Evolutionary conservation across 1,140 invertebrate genomes (phyloP).

Genomic region (Drosophila nikananu): DNA sequence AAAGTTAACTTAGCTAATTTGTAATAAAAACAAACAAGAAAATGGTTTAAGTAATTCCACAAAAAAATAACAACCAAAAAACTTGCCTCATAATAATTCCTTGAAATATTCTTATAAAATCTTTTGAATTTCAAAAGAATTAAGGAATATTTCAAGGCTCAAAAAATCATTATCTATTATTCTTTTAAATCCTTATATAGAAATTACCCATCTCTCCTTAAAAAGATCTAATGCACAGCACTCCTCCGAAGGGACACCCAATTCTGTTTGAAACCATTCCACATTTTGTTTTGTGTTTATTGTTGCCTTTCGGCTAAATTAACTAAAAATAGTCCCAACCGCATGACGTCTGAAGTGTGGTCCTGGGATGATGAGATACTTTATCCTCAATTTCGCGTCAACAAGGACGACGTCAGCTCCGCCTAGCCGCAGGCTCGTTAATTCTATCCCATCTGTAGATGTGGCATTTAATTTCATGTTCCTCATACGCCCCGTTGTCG

Average conservation of each 20-base stretch:
- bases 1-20: too few relatives aligned
- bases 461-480: conserved; percentile 57
- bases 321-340: conserved; percentile 67
- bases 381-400: conserved; percentile 3
- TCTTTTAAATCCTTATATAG: neutral
- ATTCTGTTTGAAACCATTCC: conserved; percentile 44
- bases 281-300: conserved; percentile 20
- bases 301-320: conserved; percentile 54
- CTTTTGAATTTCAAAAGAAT: neutral
- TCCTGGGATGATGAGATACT: conserved; percentile 22
- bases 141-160: too few relatives aligned
- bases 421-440: conserved; percentile 36
- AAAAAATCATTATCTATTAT: neutral
- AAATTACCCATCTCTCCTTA: neutral
- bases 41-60: too few relatives aligned
- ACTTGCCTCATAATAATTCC: neutral
- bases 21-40: neutral
- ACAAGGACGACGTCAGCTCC: conserved; percentile 53
- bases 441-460: conserved; percentile 18
- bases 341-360: conserved; percentile 41
- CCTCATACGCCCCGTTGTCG: conserved; percentile 58
- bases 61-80: too few relatives aligned
- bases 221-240: neutral
- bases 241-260: conserved; percentile 35
- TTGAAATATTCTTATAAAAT: neutral